Percentiles rank a stretch among this genome's conserved stretches.
Conservation (phyloP, 1,140 invertebrate species). For the Philotrypesis tridentata region DNA sequence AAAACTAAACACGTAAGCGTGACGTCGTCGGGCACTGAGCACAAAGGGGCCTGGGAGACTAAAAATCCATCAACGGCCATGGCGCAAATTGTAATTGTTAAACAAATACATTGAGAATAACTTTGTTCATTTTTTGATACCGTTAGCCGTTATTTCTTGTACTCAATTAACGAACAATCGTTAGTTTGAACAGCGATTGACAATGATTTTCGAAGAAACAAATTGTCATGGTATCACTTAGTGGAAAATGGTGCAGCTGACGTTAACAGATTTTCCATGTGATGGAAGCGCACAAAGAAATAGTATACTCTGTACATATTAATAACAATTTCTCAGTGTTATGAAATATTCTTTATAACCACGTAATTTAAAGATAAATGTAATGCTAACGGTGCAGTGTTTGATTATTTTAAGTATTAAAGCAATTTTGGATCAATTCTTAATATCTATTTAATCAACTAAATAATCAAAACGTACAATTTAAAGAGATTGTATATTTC, state of each 20-base stretch:
- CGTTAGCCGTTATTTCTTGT: not conserved
- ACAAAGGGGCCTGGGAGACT: not conserved
- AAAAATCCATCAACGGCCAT: not conserved
- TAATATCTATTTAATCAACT: not conserved
- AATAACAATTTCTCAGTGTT: conserved; percentile 25
- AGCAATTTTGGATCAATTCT: not conserved
- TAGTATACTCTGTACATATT: conserved; percentile 39
- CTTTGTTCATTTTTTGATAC: not conserved
- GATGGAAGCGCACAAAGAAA: conserved; percentile 29
- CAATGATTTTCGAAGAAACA: conserved; percentile 3
- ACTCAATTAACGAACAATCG: not conserved
- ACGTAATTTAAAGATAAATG: not conserved
- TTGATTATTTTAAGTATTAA: not conserved
- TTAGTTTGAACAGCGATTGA: not conserved
- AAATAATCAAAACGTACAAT: not conserved
- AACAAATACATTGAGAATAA: not conserved
- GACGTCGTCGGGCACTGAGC: not conserved
- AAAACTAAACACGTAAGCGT: not conserved
- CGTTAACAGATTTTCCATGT: not conserved
- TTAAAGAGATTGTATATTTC: not conserved
- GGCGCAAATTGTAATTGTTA: not conserved
- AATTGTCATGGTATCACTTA: not conserved
- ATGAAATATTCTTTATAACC: conserved; percentile 8
- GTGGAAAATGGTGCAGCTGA: not conserved
- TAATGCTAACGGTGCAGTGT: not conserved